Base-by-base conservation (phyloP, 2,113 vertebrate genomes). In the Podarcis raffonei region DNA sequence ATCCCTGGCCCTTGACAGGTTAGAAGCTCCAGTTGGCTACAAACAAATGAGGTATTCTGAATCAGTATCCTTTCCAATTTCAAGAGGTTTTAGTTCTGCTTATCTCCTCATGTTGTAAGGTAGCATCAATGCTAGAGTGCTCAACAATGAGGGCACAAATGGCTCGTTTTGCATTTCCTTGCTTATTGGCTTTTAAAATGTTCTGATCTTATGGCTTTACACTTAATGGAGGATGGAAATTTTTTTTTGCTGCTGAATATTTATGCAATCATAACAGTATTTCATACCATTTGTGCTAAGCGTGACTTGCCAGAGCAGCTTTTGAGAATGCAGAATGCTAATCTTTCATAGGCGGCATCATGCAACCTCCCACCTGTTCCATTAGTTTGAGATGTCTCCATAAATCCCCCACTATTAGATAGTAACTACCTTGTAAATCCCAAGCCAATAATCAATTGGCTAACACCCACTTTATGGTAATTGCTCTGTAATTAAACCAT, bases 181-280 rank as follows among this genome's bases (percentile, higher is more conserved):
- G 35, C 71, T 88, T 88, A 75, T 83, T 88, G 81, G 87, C 87
- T 66, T 83, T 88, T 76, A 77, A 77, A 78, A 69, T 84, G 20
- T 78, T 72, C 87, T 77, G 59, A 53, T 77, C 42, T 78, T 78
- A 71, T 89, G 81, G n/a, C 74, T 89, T 84, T 78, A 9, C n/a
- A 53, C 72, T 83, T 84, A 78, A 78, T 69, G 30, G 81, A 35
- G 86, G 37, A 35, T 7, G 37, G 48, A 3, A 48, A 12, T 48
- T 53, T 71, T 78, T 88, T 89, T 42, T 57, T 66, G 42, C 72
- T 83, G 62, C 74, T 89, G 87, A 88, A 89, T 89, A 89, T 89
- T 84, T 89, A 89, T 89, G 87, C 87, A 89, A 89, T 83, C 87
- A 89, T 78, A 84, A 89, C 81, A 57, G 81, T 69, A 84, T 53